A percentile compares a stretch with the other conserved stretches of the same genome.
phyloP scores from a whole-genome alignment of 2,113 vertebrate genomes.

The Perca schrenkii region DNA sequence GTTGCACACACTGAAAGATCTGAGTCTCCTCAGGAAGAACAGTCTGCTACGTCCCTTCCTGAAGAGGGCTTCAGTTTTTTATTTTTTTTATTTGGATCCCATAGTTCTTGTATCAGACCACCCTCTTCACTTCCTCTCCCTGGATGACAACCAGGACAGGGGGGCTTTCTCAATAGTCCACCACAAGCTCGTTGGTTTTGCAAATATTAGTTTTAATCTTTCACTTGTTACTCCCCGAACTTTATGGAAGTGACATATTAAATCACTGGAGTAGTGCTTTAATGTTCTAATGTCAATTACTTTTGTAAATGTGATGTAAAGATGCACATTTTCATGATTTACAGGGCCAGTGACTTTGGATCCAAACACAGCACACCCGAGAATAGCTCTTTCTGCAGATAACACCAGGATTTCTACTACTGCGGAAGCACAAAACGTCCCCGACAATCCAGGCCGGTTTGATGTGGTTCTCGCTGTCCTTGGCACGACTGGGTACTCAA shows the following conservation, averaged over 20 bases:
- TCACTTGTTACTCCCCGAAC: not conserved
- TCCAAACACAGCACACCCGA: conserved; percentile 64
- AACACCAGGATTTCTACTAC: conserved; percentile 31
- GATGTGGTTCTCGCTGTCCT: conserved; percentile 48
- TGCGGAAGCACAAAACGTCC: fast-evolving
- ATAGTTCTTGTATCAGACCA: too few species aligned
- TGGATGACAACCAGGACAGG: too few species aligned
- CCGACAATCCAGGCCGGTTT: conserved; percentile 47
- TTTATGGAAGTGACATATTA: not conserved
- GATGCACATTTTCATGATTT: conserved; percentile 26
- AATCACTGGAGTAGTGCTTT: not conserved
- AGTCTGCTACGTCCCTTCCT: too few species aligned
- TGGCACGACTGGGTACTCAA: conserved; percentile 50
- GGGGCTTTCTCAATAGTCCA: too few species aligned
- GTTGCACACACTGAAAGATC: too few species aligned
- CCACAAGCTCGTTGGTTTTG: too few species aligned
- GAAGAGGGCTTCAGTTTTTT: too few species aligned
- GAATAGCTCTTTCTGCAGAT: conserved; percentile 41
- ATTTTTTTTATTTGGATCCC: too few species aligned
- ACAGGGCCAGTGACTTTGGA: conserved; percentile 53
- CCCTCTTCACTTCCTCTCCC: too few species aligned
- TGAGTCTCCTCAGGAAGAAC: too few species aligned
- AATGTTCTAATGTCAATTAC: not conserved
- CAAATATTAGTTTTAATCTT: not conserved
- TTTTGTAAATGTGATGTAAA: not conserved